Percentiles rank a stretch among this genome's conserved stretches.
phyloP scores from a whole-genome alignment of 1,140 invertebrate species.

The Conus betulinus region DNA sequence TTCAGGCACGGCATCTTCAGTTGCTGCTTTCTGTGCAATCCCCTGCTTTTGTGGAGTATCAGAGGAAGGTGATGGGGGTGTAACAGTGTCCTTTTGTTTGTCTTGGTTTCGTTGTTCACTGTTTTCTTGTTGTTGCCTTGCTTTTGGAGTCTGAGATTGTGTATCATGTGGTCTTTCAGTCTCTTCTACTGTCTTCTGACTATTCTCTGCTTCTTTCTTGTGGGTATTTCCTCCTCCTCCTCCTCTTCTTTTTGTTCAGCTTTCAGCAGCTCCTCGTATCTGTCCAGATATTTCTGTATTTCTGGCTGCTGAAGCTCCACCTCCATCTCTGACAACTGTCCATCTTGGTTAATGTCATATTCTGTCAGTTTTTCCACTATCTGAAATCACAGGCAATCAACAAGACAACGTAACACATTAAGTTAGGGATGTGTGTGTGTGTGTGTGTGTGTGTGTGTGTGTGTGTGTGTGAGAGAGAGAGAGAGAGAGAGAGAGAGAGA shows the following conservation, averaged over 20 bases:
- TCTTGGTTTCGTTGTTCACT: not conserved
- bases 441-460: no score
- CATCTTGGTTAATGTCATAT: slow-evolving; percentile 41
- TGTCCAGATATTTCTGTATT: slow-evolving; percentile 18
- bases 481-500: no score
- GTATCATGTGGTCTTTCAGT: not conserved
- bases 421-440: no score
- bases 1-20: not conserved
- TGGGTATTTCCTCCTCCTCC: not conserved
- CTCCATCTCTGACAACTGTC: slow-evolving; percentile 28
- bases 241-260: not conserved
- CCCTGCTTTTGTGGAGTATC: not conserved
- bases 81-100: not conserved
- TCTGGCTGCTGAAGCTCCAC: slow-evolving; percentile 17
- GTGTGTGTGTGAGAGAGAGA: no score
- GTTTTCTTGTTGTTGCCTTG: not conserved
- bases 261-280: slow-evolving; percentile 16
- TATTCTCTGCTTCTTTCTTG: not conserved
- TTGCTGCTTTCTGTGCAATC: not conserved
- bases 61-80: no score
- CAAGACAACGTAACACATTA: no score
- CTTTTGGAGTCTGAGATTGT: not conserved
- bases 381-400: slow-evolving; percentile 17
- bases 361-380: slow-evolving; percentile 25
- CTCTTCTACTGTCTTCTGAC: not conserved